These are phyloP conservation scores for Tanypteryx hageni DNA, from an alignment of 2,888 invertebrate species.

Conservation along the genomic window DNA sequence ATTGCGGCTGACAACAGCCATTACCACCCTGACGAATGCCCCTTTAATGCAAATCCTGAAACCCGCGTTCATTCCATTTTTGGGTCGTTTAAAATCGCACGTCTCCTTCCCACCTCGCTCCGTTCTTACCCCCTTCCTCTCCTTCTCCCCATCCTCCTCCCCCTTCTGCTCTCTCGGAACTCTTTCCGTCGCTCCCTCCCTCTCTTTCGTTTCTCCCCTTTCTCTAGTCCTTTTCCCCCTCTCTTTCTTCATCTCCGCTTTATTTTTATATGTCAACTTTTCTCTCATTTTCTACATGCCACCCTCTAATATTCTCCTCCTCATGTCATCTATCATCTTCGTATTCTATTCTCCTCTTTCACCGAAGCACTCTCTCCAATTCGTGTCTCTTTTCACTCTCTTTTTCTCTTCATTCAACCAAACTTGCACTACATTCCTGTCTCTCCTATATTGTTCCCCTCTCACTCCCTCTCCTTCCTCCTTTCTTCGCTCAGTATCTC, in stretches of 20 bases:
- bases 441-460: not conserved
- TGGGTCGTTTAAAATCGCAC: slow-evolving; percentile 20
- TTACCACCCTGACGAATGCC: slow-evolving; percentile 61
- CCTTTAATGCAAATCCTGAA: slow-evolving; percentile 58
- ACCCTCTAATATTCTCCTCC: too few species aligned
- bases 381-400: too few species aligned
- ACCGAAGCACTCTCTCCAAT: too few species aligned
- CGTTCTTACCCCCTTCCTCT: slow-evolving; percentile 21
- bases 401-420: not conserved
- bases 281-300: too few species aligned
- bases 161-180: slow-evolving; percentile 28
- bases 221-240: not conserved
- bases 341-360: too few species aligned
- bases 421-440: not conserved
- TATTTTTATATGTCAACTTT: too few species aligned
- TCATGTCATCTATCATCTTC: too few species aligned
- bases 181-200: not conserved
- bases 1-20: slow-evolving; percentile 61
- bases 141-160: not conserved
- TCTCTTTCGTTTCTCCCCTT: slow-evolving; percentile 16
- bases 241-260: not conserved
- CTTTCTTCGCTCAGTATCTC: not conserved
- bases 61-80: slow-evolving; percentile 41
- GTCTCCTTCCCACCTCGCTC: slow-evolving; percentile 2
- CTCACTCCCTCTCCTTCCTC: not conserved